Evolutionary conservation across 2,113 vertebrate species (phyloP).

Genomic region (Pollachius pollachius): DNA sequence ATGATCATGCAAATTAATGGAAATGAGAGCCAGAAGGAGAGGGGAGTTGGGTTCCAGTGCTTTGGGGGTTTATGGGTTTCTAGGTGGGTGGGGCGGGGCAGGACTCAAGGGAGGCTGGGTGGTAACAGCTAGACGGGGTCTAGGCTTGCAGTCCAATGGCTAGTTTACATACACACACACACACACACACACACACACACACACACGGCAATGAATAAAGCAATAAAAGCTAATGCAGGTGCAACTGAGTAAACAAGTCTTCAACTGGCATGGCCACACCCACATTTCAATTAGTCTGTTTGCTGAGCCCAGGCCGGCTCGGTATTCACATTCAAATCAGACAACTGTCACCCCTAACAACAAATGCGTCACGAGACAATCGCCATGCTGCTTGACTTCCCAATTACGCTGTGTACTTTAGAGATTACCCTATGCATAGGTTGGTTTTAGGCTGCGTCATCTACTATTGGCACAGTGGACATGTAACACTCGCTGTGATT

Average conservation of each 20-base stretch:
- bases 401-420: neutral
- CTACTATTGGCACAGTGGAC: too few species aligned
- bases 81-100: neutral
- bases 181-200: conserved; percentile 9
- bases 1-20: neutral
- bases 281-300: conserved; percentile 46
- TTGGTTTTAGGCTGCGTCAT: too few species aligned
- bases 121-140: neutral
- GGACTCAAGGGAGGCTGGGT: neutral
- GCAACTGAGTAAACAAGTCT: conserved; percentile 53
- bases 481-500: too few species aligned
- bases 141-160: conserved; percentile 5
- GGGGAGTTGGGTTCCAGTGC: neutral
- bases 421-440: neutral
- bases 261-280: conserved; percentile 27
- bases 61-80: neutral
- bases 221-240: conserved; percentile 56
- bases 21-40: neutral
- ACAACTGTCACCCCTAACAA: conserved; percentile 28
- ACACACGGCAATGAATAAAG: conserved; percentile 50
- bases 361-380: conserved; percentile 20
- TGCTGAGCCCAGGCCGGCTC: conserved; percentile 54
- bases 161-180: neutral
- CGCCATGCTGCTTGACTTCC: conserved; percentile 9
- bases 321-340: conserved; percentile 62